These are phyloP conservation scores for Lamproptera curius DNA, from an alignment of 2,888 invertebrate species.

Conservation along the genomic window DNA sequence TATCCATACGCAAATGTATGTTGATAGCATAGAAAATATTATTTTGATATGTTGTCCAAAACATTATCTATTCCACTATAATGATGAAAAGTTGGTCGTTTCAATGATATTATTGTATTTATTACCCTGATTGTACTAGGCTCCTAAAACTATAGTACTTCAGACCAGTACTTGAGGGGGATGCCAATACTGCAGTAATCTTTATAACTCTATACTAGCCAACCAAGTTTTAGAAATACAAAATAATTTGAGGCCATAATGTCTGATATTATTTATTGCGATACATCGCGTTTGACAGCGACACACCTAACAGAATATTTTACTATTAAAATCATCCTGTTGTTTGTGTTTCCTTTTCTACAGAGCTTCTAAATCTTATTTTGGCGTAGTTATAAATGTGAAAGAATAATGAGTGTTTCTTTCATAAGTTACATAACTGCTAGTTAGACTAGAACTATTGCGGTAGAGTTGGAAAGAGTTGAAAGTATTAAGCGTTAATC, in stretches of 20 bases:
- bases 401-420: too few relatives aligned
- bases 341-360: too few relatives aligned
- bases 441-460: slow-evolving; percentile 16
- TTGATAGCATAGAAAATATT: slow-evolving; percentile 44
- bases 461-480: slow-evolving; percentile 9
- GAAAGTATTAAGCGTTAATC: slow-evolving; percentile 7
- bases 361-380: too few relatives aligned
- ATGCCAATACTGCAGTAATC: neutral
- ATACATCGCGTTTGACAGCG: too few relatives aligned
- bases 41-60: slow-evolving; percentile 48
- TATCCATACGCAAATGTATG: slow-evolving; percentile 39
- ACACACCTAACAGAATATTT: too few relatives aligned
- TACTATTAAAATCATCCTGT: too few relatives aligned
- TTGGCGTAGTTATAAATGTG: too few relatives aligned
- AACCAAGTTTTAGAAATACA: too few relatives aligned
- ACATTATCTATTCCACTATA: slow-evolving; percentile 4
- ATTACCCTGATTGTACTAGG: slow-evolving; percentile 20
- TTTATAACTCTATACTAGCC: too few relatives aligned
- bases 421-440: slow-evolving; percentile 12
- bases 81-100: neutral
- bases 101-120: slow-evolving; percentile 9
- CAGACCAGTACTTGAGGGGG: neutral
- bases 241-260: too few relatives aligned
- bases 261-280: too few relatives aligned
- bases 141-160: slow-evolving; percentile 1